Evolutionary conservation across 2,888 invertebrate genomes (phyloP), one percentile per base, ranked within the genome.

Genomic region (Ametastegia equiseti): DNA sequence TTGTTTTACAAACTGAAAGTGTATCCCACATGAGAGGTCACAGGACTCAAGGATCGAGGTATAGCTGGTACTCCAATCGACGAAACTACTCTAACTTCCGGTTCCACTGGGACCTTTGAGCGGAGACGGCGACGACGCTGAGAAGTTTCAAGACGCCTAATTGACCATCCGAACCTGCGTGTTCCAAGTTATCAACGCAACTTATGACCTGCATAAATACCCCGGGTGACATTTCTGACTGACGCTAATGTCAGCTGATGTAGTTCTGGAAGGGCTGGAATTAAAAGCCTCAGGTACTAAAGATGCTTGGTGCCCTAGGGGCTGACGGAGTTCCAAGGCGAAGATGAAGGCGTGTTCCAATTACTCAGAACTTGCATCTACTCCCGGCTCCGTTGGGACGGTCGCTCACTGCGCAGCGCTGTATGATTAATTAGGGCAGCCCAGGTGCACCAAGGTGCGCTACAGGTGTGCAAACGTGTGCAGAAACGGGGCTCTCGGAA

Each of bases 301-400:
- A 54, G 50, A 11, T 54, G 19, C 60, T 30, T 30, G 54, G 36
- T 19, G 13, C 19, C 75, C 54, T 33, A 75, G 45, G 19, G 33
- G 71, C 65, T 67, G 36, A 67, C 71, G 15, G n/a, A 15, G 27
- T 71, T 47, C n/a, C 27, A 30, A 15, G 45, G 45, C 71, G 36
- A 71, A 15, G 45, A 27, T 47, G 36, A 71, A 33, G 80, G 45
- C 42, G 30, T 60, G 60, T 60, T 80, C 73, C 60, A 80, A 73
- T 60, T 80, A 80, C 80, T 80, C 60, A 45, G 50, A 54, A 75
- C 50, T 69, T 57, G 45, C 73, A 73, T 73, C 42, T 45, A 39
- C 42, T 30, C n/a, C n/a, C n/a, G n/a, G n/a, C n/a, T n/a, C n/a
- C n/a, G n/a, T n/a, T n/a, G n/a, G n/a, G 45, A 11, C 13, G 3